phyloP scores from a whole-genome alignment of 1,140 invertebrate genomes.

The Stegodyphus dumicola region DNA sequence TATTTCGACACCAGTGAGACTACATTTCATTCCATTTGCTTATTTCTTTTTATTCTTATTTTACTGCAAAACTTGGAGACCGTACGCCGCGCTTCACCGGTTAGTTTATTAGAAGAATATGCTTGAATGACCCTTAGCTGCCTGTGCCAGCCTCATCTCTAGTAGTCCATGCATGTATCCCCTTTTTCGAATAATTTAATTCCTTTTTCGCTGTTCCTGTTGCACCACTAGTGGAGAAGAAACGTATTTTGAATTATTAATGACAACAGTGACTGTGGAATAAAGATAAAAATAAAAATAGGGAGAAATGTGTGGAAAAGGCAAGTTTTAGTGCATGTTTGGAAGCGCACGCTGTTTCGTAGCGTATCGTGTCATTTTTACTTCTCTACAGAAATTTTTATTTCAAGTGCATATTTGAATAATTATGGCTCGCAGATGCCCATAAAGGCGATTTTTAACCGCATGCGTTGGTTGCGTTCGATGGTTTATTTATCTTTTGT shows the following conservation, averaged over 20 bases:
- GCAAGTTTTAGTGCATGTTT: too few species aligned
- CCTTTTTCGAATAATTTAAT: background rate
- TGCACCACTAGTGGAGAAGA: background rate
- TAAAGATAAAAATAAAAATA: background rate
- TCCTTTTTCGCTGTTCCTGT: background rate
- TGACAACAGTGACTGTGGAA: background rate
- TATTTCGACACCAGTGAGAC: constrained; percentile 13
- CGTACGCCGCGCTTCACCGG: too few species aligned
- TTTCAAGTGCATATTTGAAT: too few species aligned
- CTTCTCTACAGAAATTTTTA: too few species aligned
- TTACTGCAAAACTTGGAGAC: too few species aligned
- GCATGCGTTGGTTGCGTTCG: too few species aligned
- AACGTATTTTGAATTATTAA: constrained; percentile 23
- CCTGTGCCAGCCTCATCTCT: background rate
- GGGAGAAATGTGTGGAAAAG: background rate
- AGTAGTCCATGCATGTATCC: background rate
- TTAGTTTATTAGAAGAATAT: background rate
- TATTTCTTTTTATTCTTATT: constrained; percentile 7
- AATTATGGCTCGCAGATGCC: too few species aligned
- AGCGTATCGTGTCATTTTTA: too few species aligned
- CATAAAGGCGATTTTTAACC: too few species aligned
- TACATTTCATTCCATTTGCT: background rate
- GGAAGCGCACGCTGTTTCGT: too few species aligned
- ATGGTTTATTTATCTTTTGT: too few species aligned
- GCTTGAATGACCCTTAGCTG: background rate